Base-by-base conservation (phyloP, 2,113 vertebrate genomes). In the Chloroceryle aenea region DNA sequence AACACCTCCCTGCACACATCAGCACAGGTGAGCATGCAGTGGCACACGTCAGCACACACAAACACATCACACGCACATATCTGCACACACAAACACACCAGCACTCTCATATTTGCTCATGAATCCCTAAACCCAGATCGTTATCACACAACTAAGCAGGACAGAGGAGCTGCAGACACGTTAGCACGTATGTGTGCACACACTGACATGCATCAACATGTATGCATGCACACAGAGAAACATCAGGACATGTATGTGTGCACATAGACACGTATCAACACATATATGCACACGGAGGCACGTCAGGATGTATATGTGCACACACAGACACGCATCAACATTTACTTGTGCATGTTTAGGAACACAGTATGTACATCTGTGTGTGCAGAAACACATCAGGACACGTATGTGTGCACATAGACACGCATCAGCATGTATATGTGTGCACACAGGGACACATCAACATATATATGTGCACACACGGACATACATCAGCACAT, bases 351-450 rank as follows among this genome's bases (percentile, higher is more conserved):
- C n/a, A n/a, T n/a, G n/a, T n/a, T n/a, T 45, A 45, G 43, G 43
- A 11, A 48, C 47, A 48, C 47, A 43, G 47, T 18, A 48, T 19
- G 2, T 12, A 9, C 10, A 19, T 18, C 16, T 61, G 59, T 48
- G 22, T 32, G 14, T 40, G 29, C 34, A 23, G 29, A 38, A 16
- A 32, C 36, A 20, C 47, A 9, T 34, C 47, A 23, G 25, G 19
- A 45, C 2, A 0, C 8, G 17, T 9, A 2, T 4, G 12, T 15
- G 17, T 30, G 59, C n/a, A 9, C 18, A 22, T 11, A 53, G 63
- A 8, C 14, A 20, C 34, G 13, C 26, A 29, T 23, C 15, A 42
- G 6, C 8, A 15, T 1, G 0, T 8, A 0, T 1, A 0, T 3
- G 16, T 34, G 36, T 38, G 59, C 15, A 47, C 19, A 18, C 64